Evolutionary conservation across 2,888 invertebrate genomes (phyloP).

Genomic region (Dioctria linearis): DNA sequence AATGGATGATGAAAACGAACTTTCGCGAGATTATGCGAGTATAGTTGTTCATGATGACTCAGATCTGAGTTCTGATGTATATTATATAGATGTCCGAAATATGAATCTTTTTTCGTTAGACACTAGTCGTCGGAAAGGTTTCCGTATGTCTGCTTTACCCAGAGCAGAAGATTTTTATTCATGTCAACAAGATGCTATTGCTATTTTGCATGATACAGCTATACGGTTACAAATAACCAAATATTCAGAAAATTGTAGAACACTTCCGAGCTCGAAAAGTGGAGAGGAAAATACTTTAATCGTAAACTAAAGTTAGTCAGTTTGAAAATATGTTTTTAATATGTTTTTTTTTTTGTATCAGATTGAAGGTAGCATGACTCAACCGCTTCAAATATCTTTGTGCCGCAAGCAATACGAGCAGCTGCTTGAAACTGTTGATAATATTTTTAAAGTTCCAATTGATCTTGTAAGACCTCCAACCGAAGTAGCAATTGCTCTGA

Average conservation of each 20-base stretch:
- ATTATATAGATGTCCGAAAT: conserved; percentile 83
- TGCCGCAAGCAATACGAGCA: conserved; percentile 92
- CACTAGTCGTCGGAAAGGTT: conserved; percentile 72
- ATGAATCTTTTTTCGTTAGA: conserved; percentile 90
- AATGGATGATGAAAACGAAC: conserved; percentile 47
- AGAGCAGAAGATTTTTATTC: conserved; percentile 82
- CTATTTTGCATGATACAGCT: conserved; percentile 91
- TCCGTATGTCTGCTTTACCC: conserved; percentile 68
- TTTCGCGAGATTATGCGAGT: conserved; percentile 7
- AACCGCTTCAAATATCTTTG: conserved; percentile 87
- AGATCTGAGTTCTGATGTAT: conserved; percentile 66
- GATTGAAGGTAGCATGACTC: conserved; percentile 84
- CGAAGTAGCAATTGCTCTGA: conserved; percentile 66
- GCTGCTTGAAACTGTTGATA: conserved; percentile 79
- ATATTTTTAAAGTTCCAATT: conserved; percentile 65
- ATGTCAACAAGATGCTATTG: conserved; percentile 82
- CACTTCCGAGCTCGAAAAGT: background rate
- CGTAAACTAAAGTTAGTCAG: background rate
- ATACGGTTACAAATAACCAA: conserved; percentile 80
- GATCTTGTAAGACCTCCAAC: conserved; percentile 62
- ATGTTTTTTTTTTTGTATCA: conserved; percentile 63
- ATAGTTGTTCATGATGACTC: background rate
- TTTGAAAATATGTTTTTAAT: background rate
- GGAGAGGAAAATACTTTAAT: conserved; percentile 30
- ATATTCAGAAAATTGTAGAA: conserved; percentile 58